These are phyloP conservation scores for Eutrigla gurnardus DNA, from an alignment of 2,797 vertebrate species.

Conservation along the genomic window DNA sequence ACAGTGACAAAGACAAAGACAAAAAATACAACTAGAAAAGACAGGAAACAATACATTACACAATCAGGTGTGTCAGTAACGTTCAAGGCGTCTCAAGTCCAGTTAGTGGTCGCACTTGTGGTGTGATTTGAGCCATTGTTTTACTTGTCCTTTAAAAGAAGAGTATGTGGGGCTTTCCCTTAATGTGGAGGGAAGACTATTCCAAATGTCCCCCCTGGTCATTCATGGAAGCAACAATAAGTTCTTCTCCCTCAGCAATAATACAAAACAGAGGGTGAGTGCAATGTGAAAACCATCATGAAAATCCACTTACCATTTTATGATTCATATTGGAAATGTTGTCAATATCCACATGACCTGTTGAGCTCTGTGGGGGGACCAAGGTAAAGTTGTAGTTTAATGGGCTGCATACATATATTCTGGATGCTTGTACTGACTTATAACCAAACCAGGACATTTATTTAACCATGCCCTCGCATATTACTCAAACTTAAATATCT, in stretches of 20 bases:
- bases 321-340: conserved; percentile 18
- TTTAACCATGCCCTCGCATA: neutral
- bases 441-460: neutral
- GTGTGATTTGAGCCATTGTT: too few relatives aligned
- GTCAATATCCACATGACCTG: conserved; percentile 2
- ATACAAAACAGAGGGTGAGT: neutral
- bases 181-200: too few relatives aligned
- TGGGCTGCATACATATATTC: neutral
- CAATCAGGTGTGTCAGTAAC: too few relatives aligned
- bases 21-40: too few relatives aligned
- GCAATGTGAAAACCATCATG: neutral
- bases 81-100: too few relatives aligned
- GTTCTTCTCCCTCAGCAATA: neutral
- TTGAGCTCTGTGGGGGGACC: neutral
- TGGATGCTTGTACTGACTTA: neutral
- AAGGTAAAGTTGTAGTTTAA: neutral
- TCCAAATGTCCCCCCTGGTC: too few relatives aligned
- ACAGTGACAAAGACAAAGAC: too few relatives aligned
- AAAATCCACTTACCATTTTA: neutral
- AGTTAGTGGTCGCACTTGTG: too few relatives aligned
- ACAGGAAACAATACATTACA: too few relatives aligned
- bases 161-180: too few relatives aligned
- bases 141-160: too few relatives aligned
- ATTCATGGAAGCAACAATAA: neutral
- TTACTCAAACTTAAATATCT: neutral